phyloP scores from a whole-genome alignment of 2,888 invertebrate genomes.

The Caenorhabditis plicata region DNA sequence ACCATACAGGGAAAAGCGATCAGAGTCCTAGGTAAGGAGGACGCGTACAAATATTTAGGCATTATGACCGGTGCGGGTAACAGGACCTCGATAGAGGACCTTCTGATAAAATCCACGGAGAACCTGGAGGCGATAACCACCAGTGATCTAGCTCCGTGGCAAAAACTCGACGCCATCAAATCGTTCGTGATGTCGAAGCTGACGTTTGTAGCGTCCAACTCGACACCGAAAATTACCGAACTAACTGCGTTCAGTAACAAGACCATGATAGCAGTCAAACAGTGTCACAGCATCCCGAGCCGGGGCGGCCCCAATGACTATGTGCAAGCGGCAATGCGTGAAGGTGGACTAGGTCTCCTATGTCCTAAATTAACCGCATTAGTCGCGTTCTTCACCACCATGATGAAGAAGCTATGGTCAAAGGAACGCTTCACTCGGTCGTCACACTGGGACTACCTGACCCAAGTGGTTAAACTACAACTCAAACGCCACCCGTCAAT shows the following conservation, averaged over 20 bases:
- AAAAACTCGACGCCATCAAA: conserved; percentile 11
- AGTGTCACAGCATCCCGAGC: not conserved
- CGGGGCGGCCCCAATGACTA: conserved; percentile 4
- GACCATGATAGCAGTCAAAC: conserved; percentile 1
- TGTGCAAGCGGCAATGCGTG: not conserved
- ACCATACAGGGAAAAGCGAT: conserved; percentile 2
- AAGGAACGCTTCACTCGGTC: conserved; percentile 3
- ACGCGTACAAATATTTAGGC: conserved; percentile 16
- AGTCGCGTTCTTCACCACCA: conserved; percentile 3
- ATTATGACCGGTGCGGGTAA: conserved; percentile 1
- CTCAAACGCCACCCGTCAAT: not conserved
- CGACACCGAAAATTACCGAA: not conserved
- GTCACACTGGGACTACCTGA: not conserved
- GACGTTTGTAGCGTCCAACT: conserved; percentile 2
- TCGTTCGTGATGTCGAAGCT: conserved; percentile 6
- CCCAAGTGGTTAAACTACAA: conserved; percentile 1
- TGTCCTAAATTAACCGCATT: conserved; percentile 1
- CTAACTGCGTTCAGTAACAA: conserved; percentile 1
- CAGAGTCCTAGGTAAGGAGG: not conserved
- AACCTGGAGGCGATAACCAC: not conserved
- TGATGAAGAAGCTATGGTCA: conserved; percentile 9
- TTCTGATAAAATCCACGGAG: not conserved
- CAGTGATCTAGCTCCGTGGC: conserved; percentile 1
- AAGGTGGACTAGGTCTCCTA: conserved; percentile 6
- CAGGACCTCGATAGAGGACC: not conserved